Evolutionary conservation across 1,140 invertebrate genomes (phyloP), one percentile per base, ranked within the genome.

Genomic region (Achatina immaculata): DNA sequence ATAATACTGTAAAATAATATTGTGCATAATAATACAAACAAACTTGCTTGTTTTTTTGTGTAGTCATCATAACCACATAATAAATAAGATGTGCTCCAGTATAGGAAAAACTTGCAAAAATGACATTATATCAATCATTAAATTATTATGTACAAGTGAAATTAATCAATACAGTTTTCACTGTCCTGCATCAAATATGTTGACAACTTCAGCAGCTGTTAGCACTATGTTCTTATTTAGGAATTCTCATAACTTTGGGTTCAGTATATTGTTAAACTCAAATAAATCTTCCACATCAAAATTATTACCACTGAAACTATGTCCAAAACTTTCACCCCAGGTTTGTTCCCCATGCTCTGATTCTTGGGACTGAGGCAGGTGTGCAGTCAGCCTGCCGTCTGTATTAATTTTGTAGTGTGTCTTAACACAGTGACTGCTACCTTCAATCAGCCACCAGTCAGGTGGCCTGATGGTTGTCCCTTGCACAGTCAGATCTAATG

Each of bases 241-340:
- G n/a, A n/a, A n/a, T n/a, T n/a, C n/a, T 72, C 55, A 43, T 24
- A 58, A 45, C 66, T 45, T 65, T 82, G 21, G 74, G 38, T 24
- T 77, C 36, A 14, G 85, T 82, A 87, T 68, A 55, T 86, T 81
- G 82, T 86, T 86, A 73, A 90, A 86, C 68, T 89, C 88, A 87
- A 90, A 90, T 81, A 90, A 84, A 76, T 87, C 89, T 78, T 91
- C 88, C 19, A 89, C 83, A 85, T 91, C 89, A 83, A 91, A 89
- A 34, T 88, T 84, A 62, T 86, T 86, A 38, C 86, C 85, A 66
- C 82, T 85, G 45, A 86, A 83, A 62, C 87, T 85, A 38, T 89
- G 80, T n/a, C 83, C 86, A 16, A 82, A 74, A 78, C 76, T 81
- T 36, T 87, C 88, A 36, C 83, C 87, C 89, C 90, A 90, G 6